Evolutionary conservation across 64 coral and sea anemone genomes (phyloP).

Genomic region (Montipora foliosa): DNA sequence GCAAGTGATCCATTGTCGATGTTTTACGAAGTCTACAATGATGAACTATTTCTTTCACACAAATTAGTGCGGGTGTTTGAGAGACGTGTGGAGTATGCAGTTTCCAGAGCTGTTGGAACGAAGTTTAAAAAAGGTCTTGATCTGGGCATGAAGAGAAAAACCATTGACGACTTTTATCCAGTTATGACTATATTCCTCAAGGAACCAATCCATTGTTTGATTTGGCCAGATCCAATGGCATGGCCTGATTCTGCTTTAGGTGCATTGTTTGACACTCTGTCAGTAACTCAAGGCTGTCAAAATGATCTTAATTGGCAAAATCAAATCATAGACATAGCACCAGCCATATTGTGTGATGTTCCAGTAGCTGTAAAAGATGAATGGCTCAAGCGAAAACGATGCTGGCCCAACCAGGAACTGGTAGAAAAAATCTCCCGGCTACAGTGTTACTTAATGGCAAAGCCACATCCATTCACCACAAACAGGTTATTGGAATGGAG

Average conservation of each 20-base stretch:
- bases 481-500: constrained; percentile 38
- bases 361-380: background rate
- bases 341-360: constrained; percentile 19
- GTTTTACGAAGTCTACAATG: constrained; percentile 31
- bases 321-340: constrained; percentile 38
- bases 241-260: constrained; percentile 39
- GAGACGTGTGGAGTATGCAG: constrained; percentile 42
- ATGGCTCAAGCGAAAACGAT: background rate
- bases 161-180: background rate
- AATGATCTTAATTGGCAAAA: constrained; percentile 1
- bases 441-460: constrained; percentile 19
- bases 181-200: constrained; percentile 47
- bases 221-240: constrained; percentile 18
- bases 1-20: background rate
- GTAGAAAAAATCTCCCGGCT: constrained; percentile 13
- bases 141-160: constrained; percentile 33
- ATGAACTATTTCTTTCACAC: constrained; percentile 36
- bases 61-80: constrained; percentile 45
- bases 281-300: background rate
- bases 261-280: constrained; percentile 33
- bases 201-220: constrained; percentile 6
- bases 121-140: constrained; percentile 20
- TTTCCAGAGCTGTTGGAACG: background rate
- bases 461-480: constrained; percentile 28
- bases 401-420: background rate